Percentiles rank a stretch among this genome's conserved stretches.
Evolutionary conservation across 2,888 invertebrate species (phyloP).

Genomic region (Apomyelois bistriatella): DNA sequence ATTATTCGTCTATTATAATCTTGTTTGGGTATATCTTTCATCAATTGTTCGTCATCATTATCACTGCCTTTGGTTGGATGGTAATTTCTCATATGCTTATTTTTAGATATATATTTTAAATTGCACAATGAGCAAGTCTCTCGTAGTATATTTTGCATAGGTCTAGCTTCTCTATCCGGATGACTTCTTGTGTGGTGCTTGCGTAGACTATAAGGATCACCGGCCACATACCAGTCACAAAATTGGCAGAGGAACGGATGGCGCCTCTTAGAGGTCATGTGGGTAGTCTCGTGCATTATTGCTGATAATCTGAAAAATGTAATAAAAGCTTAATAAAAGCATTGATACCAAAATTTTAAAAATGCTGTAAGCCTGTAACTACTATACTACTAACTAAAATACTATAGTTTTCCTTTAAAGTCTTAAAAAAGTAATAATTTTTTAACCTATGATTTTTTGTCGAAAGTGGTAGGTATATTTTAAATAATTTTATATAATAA

Average conservation of each 20-base stretch:
- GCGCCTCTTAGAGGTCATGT: constrained; percentile 24
- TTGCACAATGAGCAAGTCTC: constrained; percentile 20
- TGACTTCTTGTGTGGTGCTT: neutral
- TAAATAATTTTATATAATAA: too few relatives aligned
- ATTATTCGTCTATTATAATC: constrained; percentile 9
- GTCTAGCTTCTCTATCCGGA: constrained; percentile 17
- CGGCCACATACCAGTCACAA: constrained; percentile 36
- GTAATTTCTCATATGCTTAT: constrained; percentile 22
- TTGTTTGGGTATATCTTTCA: neutral
- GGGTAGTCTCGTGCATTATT: constrained; percentile 37
- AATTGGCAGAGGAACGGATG: constrained; percentile 26
- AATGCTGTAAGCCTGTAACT: too few relatives aligned
- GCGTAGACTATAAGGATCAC: constrained; percentile 20
- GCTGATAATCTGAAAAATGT: constrained; percentile 36
- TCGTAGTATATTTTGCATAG: neutral
- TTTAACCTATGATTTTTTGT: too few relatives aligned
- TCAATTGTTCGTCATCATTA: neutral
- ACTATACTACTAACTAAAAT: too few relatives aligned
- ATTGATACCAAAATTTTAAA: too few relatives aligned
- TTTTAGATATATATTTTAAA: constrained; percentile 15
- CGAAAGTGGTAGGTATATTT: too few relatives aligned
- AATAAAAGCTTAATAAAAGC: neutral
- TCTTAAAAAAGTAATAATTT: too few relatives aligned
- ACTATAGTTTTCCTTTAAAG: too few relatives aligned
- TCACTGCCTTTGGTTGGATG: constrained; percentile 15